Conservation (phyloP, 2,797 vertebrate species). For the Erpetoichthys calabaricus region DNA sequence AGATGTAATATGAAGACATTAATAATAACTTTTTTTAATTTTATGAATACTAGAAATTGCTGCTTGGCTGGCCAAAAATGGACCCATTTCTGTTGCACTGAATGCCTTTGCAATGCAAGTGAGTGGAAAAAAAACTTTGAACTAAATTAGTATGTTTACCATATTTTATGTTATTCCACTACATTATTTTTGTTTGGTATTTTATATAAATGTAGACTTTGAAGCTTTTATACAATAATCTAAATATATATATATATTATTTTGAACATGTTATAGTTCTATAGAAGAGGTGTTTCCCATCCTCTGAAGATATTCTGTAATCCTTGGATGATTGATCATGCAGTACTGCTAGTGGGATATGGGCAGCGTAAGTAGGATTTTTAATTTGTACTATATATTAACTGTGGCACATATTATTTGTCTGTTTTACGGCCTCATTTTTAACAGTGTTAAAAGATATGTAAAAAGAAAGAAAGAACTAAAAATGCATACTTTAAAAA, state of each 20-base stretch:
- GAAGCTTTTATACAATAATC: too few species aligned
- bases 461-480: too few species aligned
- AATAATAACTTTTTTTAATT: too few species aligned
- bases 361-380: slow-evolving; percentile 63
- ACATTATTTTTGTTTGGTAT: too few species aligned
- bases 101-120: slow-evolving; percentile 90
- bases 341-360: slow-evolving; percentile 74
- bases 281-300: slow-evolving; percentile 68
- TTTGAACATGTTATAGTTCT: slow-evolving; percentile 47
- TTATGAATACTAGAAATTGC: slow-evolving; percentile 51
- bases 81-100: slow-evolving; percentile 75
- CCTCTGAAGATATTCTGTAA: slow-evolving; percentile 71
- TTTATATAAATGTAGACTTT: too few species aligned
- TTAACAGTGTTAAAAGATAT: too few species aligned
- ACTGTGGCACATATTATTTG: neutral
- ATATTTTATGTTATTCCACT: too few species aligned
- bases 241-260: too few species aligned
- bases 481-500: too few species aligned
- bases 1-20: too few species aligned
- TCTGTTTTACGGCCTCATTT: too few species aligned
- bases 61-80: slow-evolving; percentile 69
- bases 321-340: slow-evolving; percentile 80
- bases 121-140: slow-evolving; percentile 8
- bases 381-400: too few species aligned
- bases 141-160: neutral